Evolutionary conservation across 2,888 invertebrate genomes (phyloP).

Genomic region (Elegia similella): DNA sequence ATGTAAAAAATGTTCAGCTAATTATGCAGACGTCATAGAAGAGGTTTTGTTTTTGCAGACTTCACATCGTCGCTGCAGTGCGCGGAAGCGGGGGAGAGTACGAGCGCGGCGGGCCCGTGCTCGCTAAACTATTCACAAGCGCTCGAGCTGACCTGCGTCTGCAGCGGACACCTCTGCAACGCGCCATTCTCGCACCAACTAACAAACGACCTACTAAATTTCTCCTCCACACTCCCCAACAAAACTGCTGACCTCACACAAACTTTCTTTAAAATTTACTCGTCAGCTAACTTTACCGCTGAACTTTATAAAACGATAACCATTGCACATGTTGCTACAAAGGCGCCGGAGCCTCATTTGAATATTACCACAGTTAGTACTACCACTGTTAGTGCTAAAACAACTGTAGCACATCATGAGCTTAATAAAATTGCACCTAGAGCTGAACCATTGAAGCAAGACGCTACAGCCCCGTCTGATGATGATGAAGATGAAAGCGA

Average conservation of each 20-base stretch:
- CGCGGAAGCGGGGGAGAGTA: conserved; percentile 37
- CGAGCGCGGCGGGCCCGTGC: conserved; percentile 43
- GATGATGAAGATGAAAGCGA: conserved; percentile 72
- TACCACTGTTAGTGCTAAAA: conserved; percentile 28
- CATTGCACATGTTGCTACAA: conserved; percentile 26
- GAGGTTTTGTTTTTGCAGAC: conserved; percentile 40
- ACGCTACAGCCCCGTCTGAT: conserved; percentile 63
- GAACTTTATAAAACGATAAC: conserved; percentile 49
- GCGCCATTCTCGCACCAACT: conserved; percentile 51
- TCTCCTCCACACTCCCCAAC: conserved; percentile 37
- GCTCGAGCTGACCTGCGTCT: conserved; percentile 56
- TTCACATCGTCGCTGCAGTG: conserved; percentile 56
- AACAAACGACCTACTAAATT: conserved; percentile 51
- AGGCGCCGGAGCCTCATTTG: conserved; percentile 28
- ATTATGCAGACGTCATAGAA: background rate
- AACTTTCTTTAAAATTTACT: conserved; percentile 47
- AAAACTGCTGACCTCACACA: conserved; percentile 43
- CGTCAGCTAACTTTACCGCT: conserved; percentile 47
- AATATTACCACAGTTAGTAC: conserved; percentile 28
- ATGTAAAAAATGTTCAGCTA: background rate
- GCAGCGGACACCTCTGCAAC: conserved; percentile 59
- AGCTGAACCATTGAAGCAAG: conserved; percentile 63
- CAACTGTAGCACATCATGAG: conserved; percentile 21
- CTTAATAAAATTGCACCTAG: conserved; percentile 36
- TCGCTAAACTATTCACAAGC: conserved; percentile 44